Evolutionary conservation across 2,113 vertebrate genomes (phyloP).

Genomic region (Leiothrix lutea): DNA sequence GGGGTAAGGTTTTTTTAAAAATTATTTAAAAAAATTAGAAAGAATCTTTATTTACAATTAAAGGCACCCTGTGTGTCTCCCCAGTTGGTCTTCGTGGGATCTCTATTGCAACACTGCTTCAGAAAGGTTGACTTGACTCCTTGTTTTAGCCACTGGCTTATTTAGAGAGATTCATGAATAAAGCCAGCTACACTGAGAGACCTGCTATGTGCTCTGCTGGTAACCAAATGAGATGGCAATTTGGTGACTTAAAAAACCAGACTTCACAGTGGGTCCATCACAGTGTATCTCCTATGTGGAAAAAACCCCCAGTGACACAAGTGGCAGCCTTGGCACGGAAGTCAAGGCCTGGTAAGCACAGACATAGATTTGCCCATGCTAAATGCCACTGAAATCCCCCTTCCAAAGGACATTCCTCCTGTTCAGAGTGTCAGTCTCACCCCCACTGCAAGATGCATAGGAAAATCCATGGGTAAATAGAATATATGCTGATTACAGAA

Average conservation of each 20-base stretch:
- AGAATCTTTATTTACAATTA: background rate
- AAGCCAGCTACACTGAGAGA: background rate
- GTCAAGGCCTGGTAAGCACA: background rate
- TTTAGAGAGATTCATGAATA: background rate
- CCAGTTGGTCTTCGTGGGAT: background rate
- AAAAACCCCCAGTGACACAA: background rate
- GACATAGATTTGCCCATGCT: background rate
- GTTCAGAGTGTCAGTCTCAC: background rate
- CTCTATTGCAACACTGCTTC: background rate
- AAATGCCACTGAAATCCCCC: background rate
- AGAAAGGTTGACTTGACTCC: background rate
- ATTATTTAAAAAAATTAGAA: background rate
- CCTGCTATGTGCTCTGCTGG: background rate
- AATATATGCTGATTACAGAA: constrained; percentile 10
- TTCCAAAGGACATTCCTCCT: background rate
- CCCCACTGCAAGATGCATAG: constrained; percentile 18
- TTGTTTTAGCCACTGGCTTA: background rate
- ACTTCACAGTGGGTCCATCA: background rate
- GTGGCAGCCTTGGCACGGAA: background rate
- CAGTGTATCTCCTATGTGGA: background rate
- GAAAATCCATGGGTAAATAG: background rate
- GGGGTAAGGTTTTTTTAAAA: background rate
- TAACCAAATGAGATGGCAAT: background rate
- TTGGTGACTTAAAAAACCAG: background rate
- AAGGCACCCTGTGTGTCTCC: background rate